Base-by-base conservation (phyloP, 2,888 invertebrate genomes). In the Machimus atricapillus region DNA sequence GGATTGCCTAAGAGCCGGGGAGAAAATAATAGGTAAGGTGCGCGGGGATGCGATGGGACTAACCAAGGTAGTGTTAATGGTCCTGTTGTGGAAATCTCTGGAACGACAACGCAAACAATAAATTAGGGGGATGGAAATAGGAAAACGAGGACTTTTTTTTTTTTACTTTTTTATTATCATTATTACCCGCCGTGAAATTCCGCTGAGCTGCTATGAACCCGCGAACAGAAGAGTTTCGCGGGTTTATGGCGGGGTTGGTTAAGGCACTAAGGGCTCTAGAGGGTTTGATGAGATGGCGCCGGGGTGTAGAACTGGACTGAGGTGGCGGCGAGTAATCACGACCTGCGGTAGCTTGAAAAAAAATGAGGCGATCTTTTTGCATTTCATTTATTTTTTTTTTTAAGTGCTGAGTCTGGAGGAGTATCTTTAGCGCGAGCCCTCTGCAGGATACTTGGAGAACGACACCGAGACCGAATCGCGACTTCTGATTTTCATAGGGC, bases 51-150 rank as follows among this genome's bases (percentile, higher is more conserved):
- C 34, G 85, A 73, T 73, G 43, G 74, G 43, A 74, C 73, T 8
- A 23, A 73, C 74, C 23, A 74, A 85, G 85, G 85, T 74, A 85
- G 85, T 85, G 85, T 85, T 85, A 85, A 85, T 85, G 85, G 85
- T 85, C 85, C 85, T 85, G 85, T 85, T 85, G 74, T 85, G 85
- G 85, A 85, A 85, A 74, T 85, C 85, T 85, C 19, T 74, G 85
- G 74, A 85, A 85, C 74, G 85, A 74, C 74, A 85, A 74, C 85
- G 85, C 31, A 85, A 85, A 85, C 85, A 85, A 85, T 85, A 85
- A 85, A 85, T 85, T 85, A 74, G 73, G 46, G 85, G 74, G 85
- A 31, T 23, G 27, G 76, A 27, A 40, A 76, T 76, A 37, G 73
- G 40, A 74, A 85, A 40, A 46, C 27, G 85, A 74, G 74, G 52